Evolutionary conservation across 2,113 vertebrate genomes (phyloP), one percentile per base, ranked within the genome.

Genomic region (Rousettus leschenaultii): DNA sequence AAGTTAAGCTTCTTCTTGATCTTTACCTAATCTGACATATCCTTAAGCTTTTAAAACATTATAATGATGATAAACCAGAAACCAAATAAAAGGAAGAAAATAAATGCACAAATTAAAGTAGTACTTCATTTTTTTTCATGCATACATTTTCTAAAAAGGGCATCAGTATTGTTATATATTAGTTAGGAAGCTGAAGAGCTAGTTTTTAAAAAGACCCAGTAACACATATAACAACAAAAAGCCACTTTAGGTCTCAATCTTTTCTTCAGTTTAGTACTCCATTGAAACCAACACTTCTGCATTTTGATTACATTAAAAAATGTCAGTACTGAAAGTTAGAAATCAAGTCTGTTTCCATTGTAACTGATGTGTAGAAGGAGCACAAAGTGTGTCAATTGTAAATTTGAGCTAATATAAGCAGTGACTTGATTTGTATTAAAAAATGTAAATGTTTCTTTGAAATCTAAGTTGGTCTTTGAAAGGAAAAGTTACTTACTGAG

Each of bases 391-490:
- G 48, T 92, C 88, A 21, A 4, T 86, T 86, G 88, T 93, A 63
- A 95, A 94, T 86, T 70, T 89, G 55, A 93, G 55, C 78, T 96
- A 84, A 96, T 93, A 66, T 91, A 96, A 96, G 94, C 94, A 95
- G 88, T 53, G 59, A 51, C 66, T 96, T 95, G 80, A 97, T 97
- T 86, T 94, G 74, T 92, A 91, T 98, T 90, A 90, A 96, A 97
- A 96, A 96, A 95, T 89, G 89, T 93, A 96, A 96, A 85, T 95
- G 28, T 95, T 98, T 92, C 63, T 97, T 96, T 97, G 83, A 96
- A 95, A 95, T 93, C 70, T 80, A 70, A 53, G 74, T 94, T 95
- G 92, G 70, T 26, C 53, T 95, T 85, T 95, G 86, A 83, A 89
- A 97, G 53, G 18, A 14, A 92, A 94, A 96, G 80, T 71, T 83